Percentiles rank a stretch among this genome's conserved stretches.
Conservation (phyloP, 2,888 invertebrate species). For the Hipparchia semele region DNA sequence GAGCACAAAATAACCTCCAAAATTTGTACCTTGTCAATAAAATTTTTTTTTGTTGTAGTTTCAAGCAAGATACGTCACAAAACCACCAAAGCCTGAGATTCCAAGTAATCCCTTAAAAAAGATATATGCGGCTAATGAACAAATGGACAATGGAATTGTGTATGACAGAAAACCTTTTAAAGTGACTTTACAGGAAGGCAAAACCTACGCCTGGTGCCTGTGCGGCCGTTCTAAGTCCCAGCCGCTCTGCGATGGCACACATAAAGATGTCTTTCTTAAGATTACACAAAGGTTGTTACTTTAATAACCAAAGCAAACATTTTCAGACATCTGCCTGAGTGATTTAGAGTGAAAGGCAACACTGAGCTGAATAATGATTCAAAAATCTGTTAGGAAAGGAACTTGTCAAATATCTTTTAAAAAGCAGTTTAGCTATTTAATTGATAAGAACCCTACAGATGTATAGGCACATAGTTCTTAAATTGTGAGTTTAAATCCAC, state of each 20-base stretch:
- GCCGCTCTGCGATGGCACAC: slow-evolving; percentile 97
- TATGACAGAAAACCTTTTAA: slow-evolving; percentile 96
- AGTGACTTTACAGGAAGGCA: slow-evolving; percentile 87
- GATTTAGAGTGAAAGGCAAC: too few relatives aligned
- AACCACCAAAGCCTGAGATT: slow-evolving; percentile 79
- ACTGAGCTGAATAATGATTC: too few relatives aligned
- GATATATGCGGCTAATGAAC: slow-evolving; percentile 84
- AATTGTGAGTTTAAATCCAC: too few relatives aligned
- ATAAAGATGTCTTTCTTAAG: slow-evolving; percentile 89
- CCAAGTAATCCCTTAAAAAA: slow-evolving; percentile 86
- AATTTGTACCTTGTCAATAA: neutral
- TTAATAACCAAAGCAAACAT: neutral
- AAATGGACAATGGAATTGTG: slow-evolving; percentile 88
- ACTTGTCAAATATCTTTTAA: too few relatives aligned
- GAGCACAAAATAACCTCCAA: neutral
- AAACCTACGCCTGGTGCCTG: slow-evolving; percentile 95
- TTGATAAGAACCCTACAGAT: too few relatives aligned
- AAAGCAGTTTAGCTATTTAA: too few relatives aligned
- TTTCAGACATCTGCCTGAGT: too few relatives aligned
- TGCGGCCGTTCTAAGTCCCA: slow-evolving; percentile 97
- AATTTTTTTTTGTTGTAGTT: slow-evolving; percentile 37
- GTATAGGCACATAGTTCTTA: too few relatives aligned
- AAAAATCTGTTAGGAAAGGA: too few relatives aligned
- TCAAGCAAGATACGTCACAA: slow-evolving; percentile 65
- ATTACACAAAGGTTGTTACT: slow-evolving; percentile 85